phyloP scores from a whole-genome alignment of 2,888 invertebrate species.

The Polia nebulosa region DNA sequence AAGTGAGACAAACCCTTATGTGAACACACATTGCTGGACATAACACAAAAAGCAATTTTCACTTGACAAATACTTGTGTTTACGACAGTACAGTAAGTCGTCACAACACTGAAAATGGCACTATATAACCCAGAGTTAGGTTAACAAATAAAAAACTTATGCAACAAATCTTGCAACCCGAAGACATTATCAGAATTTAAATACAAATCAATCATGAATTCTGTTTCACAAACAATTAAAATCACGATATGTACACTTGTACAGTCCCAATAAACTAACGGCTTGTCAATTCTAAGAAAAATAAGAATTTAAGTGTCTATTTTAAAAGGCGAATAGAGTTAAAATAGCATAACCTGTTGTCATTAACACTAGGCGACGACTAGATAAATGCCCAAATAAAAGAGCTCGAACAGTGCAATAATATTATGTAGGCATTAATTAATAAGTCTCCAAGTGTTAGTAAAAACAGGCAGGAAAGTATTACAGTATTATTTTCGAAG shows the following conservation, averaged over 20 bases:
- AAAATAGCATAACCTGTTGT: conserved; percentile 40
- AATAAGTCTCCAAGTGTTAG: neutral
- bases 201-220: conserved; percentile 64
- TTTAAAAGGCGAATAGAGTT: conserved; percentile 60
- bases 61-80: conserved; percentile 63
- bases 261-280: conserved; percentile 68
- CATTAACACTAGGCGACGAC: neutral
- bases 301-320: conserved; percentile 56
- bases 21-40: conserved; percentile 68
- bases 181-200: conserved; percentile 62
- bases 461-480: conserved; percentile 29
- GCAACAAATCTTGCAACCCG: conserved; percentile 68
- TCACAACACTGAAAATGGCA: conserved; percentile 84
- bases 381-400: neutral
- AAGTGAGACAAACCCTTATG: conserved; percentile 57
- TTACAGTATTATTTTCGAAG: conserved; percentile 48
- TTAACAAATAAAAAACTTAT: conserved; percentile 60
- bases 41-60: conserved; percentile 64
- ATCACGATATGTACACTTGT: conserved; percentile 77
- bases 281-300: conserved; percentile 51
- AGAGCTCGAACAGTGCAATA: neutral
- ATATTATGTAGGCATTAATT: neutral
- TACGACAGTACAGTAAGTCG: conserved; percentile 62
- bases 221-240: conserved; percentile 70
- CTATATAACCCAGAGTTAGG: conserved; percentile 78